phyloP scores from a whole-genome alignment of 2,113 vertebrate genomes.

The Setophaga kirtlandii region DNA sequence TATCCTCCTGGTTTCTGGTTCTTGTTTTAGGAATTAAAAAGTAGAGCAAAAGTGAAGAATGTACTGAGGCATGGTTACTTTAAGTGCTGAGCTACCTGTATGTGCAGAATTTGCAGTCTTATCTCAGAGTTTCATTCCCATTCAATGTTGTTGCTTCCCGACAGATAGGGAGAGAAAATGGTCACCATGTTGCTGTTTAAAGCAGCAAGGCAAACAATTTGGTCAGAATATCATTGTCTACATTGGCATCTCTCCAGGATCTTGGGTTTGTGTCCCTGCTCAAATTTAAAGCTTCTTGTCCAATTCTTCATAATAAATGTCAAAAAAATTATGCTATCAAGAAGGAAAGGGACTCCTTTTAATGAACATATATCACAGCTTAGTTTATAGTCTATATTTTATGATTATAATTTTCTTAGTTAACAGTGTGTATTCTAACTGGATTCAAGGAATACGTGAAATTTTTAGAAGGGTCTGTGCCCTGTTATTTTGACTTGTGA shows the following conservation, averaged over 20 bases:
- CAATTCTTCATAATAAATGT: neutral
- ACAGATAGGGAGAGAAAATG: neutral
- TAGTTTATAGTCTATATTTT: neutral
- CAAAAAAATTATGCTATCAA: neutral
- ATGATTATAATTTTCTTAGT: neutral
- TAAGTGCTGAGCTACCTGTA: neutral
- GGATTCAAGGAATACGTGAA: neutral
- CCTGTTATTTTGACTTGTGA: neutral
- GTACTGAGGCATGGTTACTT: accelerated
- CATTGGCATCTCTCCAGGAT: neutral
- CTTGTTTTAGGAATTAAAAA: neutral
- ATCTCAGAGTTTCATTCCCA: neutral
- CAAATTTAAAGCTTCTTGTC: neutral
- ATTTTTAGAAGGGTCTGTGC: neutral
- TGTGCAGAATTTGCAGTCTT: neutral
- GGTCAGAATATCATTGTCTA: neutral
- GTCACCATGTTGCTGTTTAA: slow-evolving; percentile 11
- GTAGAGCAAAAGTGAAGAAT: neutral
- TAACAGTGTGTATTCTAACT: neutral
- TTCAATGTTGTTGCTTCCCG: neutral
- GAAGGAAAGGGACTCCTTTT: neutral
- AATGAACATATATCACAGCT: neutral
- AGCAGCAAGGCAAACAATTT: neutral
- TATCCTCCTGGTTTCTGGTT: neutral
- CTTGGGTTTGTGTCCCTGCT: neutral